A percentile compares a stretch with the other conserved stretches of the same genome.
Conservation (phyloP, 1,140 invertebrate genomes). For the Whitmania pigra region DNA sequence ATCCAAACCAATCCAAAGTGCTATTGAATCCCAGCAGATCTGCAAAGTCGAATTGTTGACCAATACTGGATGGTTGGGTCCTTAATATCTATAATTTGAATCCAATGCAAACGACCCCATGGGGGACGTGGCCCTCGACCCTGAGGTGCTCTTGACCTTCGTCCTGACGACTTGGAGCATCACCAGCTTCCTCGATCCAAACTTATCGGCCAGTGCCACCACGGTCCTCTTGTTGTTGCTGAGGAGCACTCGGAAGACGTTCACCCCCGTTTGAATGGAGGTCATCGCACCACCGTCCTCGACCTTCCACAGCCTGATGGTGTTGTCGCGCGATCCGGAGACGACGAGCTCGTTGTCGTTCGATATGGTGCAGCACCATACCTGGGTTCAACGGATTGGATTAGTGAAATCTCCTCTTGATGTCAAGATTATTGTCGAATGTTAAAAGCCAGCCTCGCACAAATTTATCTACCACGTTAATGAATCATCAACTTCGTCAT, state of each 20-base stretch:
- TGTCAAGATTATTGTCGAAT: no score
- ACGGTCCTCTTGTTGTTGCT: slow-evolving; percentile 39
- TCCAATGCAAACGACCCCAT: not conserved
- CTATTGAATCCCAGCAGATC: no score
- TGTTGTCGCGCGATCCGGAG: slow-evolving; percentile 40
- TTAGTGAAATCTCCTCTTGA: not conserved
- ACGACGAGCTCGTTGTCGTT: slow-evolving; percentile 39
- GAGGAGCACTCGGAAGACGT: slow-evolving; percentile 40
- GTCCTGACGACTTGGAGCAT: slow-evolving; percentile 41
- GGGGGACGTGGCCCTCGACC: slow-evolving; percentile 24
- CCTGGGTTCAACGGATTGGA: slow-evolving; percentile 28
- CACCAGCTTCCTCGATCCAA: slow-evolving; percentile 39
- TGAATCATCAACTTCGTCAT: no score
- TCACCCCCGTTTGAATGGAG: slow-evolving; percentile 37
- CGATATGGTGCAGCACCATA: slow-evolving; percentile 39
- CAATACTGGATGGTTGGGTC: no score
- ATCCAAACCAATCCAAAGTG: no score
- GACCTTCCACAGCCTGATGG: slow-evolving; percentile 40
- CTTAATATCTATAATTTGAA: slow-evolving; percentile 9
- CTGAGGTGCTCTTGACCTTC: slow-evolving; percentile 32
- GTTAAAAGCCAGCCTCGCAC: no score
- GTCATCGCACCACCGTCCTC: slow-evolving; percentile 36
- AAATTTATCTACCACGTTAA: not conserved
- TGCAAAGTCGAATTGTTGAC: no score
- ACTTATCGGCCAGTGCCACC: slow-evolving; percentile 42